Base-by-base conservation (phyloP, 2,113 vertebrate species). In the Centropus bengalensis region DNA sequence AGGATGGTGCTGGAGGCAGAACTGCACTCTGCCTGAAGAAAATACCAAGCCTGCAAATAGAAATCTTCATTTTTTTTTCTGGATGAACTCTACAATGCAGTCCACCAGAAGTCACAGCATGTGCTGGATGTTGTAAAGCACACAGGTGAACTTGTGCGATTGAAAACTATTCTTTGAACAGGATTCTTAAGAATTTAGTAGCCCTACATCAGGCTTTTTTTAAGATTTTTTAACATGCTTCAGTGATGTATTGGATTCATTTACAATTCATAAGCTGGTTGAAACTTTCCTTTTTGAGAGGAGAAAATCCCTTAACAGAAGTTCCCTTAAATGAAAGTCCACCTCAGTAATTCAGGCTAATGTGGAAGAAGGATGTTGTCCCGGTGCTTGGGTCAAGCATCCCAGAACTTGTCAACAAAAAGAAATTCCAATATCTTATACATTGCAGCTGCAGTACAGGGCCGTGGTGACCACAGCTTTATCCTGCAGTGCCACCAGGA, bases 401-500 rank as follows among this genome's bases (percentile, higher is more conserved):
- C 32, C 20, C 23, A 64, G 74, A 84, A 30, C 21, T 40, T 51
- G n/a, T 12, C 66, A 85, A 38, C 10, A 5, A 82, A 30, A 67
- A 70, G 40, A 33, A 63, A 79, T n/a, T 27, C 17, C 92, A 45
- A 45, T 66, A 54, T 58, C 36, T 59, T 40, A 40, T 56, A 30
- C 10, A 21, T 63, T 82, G 70, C 33, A 75, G 76, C 51, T 67
- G 69, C 47, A 58, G 58, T 21, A 19, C 22, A 17, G 23, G 49
- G 14, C 14, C 68, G 36, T 44, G 20, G 2, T 2, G 11, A 52
- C 33, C 69, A 52, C 32, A 38, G 44, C 30, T 45, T 70, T 87
- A 52, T 85, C 91, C 78, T 84, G 23, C 87, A 93, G 74, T 91
- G 93, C 93, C 87, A 93, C 87, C 89, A 89, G 81, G 66, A 95